Evolutionary conservation across 2,113 vertebrate species (phyloP), one percentile per base, ranked within the genome.

Genomic region (Ahaetulla prasina): DNA sequence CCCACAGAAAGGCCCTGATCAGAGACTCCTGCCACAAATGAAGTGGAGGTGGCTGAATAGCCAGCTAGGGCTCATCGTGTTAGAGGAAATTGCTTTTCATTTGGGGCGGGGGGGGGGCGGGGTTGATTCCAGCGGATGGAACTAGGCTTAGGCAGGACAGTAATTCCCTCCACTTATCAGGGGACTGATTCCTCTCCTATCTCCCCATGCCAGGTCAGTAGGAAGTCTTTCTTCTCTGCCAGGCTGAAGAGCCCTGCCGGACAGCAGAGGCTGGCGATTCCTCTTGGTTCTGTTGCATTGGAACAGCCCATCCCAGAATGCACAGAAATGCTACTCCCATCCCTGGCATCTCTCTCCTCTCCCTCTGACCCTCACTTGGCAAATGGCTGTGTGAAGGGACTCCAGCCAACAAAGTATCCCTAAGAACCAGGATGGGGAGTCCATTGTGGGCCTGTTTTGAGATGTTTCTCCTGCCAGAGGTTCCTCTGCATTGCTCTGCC

Each of bases 111-210:
- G 12, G 43, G 9, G 5, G 4, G 55, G 6, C 25, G 8, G 3
- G 30, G 18, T 47, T 60, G 23, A 45, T 60, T 89, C 25, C 54
- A 12, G 25, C 12, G 27, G 11, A 43, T 4, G 2, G 22, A 27
- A 60, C 54, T 20, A 89, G 54, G 7, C 25, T 30, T 2, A 60
- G 50, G 1, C 8, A 27, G 0, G 0, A 80, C 12, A 57, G 20
- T 18, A 4, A 35, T n/a, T 30, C 27, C 80, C 12, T 0, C 0
- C 0, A 2, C 89, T 49, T 45, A 49, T 20, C 27, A 0, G 3
- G 35, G 0, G 30, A 20, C 30, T 5, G 87, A 8, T 74, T 39
- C n/a, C n/a, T 39, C 16, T 74, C n/a, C n/a, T 8, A 74, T 39
- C 16, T 16, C 43, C 8, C 84, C 23, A 49, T 4, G 45, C 43